Percentiles rank a stretch among this genome's conserved stretches.
Conservation (phyloP, 2,113 vertebrate species). For the Scalopus aquaticus region DNA sequence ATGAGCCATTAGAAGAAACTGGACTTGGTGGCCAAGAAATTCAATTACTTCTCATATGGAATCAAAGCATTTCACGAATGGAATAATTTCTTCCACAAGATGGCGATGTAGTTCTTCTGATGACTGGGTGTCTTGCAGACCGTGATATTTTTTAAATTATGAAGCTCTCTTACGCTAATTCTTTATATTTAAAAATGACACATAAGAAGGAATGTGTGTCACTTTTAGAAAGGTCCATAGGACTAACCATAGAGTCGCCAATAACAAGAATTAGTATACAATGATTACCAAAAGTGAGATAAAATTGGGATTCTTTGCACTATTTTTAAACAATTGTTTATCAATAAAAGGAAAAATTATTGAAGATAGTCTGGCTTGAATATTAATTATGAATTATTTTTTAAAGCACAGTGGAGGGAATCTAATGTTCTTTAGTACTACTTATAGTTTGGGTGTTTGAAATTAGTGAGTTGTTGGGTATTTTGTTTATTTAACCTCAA, state of each 20-base stretch:
- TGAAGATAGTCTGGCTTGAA: background rate
- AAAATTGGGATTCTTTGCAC: background rate
- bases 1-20: background rate
- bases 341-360: background rate
- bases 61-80: conserved; percentile 21
- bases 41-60: background rate
- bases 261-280: background rate
- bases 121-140: background rate
- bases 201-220: background rate
- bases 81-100: conserved; percentile 60
- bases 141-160: background rate
- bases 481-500: background rate
- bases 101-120: conserved; percentile 68
- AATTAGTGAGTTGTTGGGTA: background rate
- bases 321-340: conserved; percentile 16
- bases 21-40: background rate
- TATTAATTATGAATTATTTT: background rate
- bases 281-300: background rate
- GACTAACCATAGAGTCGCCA: background rate
- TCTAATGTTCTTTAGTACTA: background rate
- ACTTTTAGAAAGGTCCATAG: background rate
- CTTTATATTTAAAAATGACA: background rate
- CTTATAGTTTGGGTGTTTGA: background rate
- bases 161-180: background rate
- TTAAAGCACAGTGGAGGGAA: background rate